Base-by-base conservation (phyloP, 2,888 invertebrate genomes). In the Sinentomon sp. region DNA sequence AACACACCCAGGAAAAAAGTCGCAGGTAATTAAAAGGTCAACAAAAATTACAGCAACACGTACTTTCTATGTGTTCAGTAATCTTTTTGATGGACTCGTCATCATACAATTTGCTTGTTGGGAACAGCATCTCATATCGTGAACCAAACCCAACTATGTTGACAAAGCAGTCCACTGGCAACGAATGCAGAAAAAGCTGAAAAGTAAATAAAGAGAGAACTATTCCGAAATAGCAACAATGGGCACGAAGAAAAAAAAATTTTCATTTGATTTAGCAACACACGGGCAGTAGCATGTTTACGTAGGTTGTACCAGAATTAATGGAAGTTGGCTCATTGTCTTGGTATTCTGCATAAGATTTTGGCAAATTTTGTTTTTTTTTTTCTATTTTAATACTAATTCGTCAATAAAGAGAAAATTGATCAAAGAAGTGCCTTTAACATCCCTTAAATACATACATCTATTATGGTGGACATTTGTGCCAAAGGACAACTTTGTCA, bases 71-170 rank as follows among this genome's bases (percentile, higher is more conserved):
- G 19, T 40, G 36, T 2, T 32, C 27, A 10, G 39, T 33, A 3
- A 45, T 45, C n/a, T 30, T 32, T 30, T 39, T 42, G 24, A 50
- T 35, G 4, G 38, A 42, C 6, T 36, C 32, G 27, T 46, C 45
- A 28, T 41, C 38, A 33, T 50, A 49, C 21, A 39, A 41, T 6
- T 30, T 33, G 33, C 46, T 47, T 28, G 36, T 34, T 10, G 40
- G 38, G 36, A 50, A 52, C 7, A 52, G 41, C 5, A 38, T 39
- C 14, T 44, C 20, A 35, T 35, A 47, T 1, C 31, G 22, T 14
- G 36, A 38, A 5, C 56, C 56, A 45, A 56, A 56, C 3, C 48
- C 45, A 14, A 53, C 45, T n/a, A 57, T 40, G 40, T 57, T 57
- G 44, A 56, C 55, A 23, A 44, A 44, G 37, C 48, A 49, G 12